Base-by-base conservation (phyloP, 2,888 invertebrate genomes). In the Pseudeuparius sepicola region DNA sequence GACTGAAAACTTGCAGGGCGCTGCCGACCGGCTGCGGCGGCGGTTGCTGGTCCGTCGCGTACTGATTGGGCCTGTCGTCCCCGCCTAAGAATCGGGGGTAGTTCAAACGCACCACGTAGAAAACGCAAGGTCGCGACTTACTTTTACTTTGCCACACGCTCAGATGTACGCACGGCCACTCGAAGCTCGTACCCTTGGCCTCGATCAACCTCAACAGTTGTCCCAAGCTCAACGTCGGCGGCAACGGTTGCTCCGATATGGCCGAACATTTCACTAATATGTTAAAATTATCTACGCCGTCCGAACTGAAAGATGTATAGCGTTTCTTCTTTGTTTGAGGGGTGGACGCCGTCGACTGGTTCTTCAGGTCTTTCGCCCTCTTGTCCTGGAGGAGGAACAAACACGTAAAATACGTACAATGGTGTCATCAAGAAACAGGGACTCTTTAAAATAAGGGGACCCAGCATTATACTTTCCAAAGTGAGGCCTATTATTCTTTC, bases 321-420 rank as follows among this genome's bases (percentile, higher is more conserved):
- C 56, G 45, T 42, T 61, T 62, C 50, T 63, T 63, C 41, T 63
- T 64, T 9, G 56, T 50, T 33, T 54, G 54, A 4, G 61, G 59
- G n/a, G 53, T 53, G 17, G 57, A 37, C 54, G 63, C 39, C 54
- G 49, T 30, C 4, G 58, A 57, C 45, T 71, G 67, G 59, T 85
- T 78, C 61, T 84, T 78, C 31, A 78, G 76, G 63, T 86, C 86
- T 59, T 88, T 89, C 42, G 81, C 76, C 26, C 89, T 72, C 60
- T 89, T 89, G 61, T 89, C 89, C 64, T 89, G 88, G 32, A 88
- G n/a, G n/a, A n/a, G n/a, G n/a, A n/a, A n/a, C n/a, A n/a, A n/a
- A n/a, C n/a, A n/a, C n/a, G n/a, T n/a, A n/a, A n/a, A n/a, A n/a
- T n/a, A n/a, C n/a, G n/a, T n/a, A n/a, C n/a, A n/a, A n/a, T n/a